phyloP scores from a whole-genome alignment of 2,888 invertebrate genomes.

The Lydus trimaculatus region DNA sequence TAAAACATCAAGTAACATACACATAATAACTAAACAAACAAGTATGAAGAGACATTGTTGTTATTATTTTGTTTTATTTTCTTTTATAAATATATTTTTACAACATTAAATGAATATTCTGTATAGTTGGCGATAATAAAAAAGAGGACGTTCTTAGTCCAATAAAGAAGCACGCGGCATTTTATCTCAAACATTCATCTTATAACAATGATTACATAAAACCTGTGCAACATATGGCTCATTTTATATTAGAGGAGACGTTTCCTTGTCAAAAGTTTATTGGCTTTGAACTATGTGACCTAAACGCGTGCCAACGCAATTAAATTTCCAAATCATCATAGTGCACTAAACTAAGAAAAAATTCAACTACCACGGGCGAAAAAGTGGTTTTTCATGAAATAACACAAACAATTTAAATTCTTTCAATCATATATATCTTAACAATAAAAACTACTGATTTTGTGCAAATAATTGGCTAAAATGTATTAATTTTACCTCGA shows the following conservation, averaged over 20 bases:
- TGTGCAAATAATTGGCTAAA: too few species aligned
- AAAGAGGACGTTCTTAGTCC: constrained; percentile 37
- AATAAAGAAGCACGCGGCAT: constrained; percentile 42
- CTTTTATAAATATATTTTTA: constrained; percentile 5
- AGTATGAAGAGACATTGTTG: constrained; percentile 3
- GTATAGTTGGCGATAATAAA: constrained; percentile 31
- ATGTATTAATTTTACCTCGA: too few species aligned
- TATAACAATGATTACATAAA: constrained; percentile 45
- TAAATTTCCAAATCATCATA: constrained; percentile 42
- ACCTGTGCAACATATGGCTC: constrained; percentile 44
- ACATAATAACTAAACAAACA: neutral
- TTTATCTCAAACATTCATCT: constrained; percentile 47
- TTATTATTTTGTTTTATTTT: too few species aligned
- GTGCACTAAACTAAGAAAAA: constrained; percentile 11
- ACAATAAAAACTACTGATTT: too few species aligned
- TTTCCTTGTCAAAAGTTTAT: constrained; percentile 38
- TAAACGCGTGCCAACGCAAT: constrained; percentile 47
- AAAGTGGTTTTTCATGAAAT: neutral
- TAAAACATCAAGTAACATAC: neutral
- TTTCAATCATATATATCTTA: too few species aligned
- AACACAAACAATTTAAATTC: too few species aligned
- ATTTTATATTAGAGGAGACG: constrained; percentile 31
- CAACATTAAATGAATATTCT: constrained; percentile 28
- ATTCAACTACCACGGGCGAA: too few species aligned
- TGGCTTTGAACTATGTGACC: constrained; percentile 40